These are phyloP conservation scores for Eumeta japonica DNA, from an alignment of 1,140 invertebrate genomes.

Conservation along the genomic window DNA sequence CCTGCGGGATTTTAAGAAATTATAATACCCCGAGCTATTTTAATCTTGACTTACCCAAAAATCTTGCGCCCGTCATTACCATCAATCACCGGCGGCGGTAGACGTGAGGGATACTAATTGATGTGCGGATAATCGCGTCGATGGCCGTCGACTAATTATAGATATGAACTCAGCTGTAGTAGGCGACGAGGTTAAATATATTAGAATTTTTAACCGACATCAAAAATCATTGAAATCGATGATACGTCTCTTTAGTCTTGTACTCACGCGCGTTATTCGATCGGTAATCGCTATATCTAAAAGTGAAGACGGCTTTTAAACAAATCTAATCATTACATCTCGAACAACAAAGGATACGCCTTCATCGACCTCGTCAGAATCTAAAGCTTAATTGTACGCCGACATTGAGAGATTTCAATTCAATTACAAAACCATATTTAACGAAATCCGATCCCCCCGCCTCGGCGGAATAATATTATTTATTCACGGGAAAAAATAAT, in stretches of 20 bases:
- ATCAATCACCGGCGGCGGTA: conserved; percentile 52
- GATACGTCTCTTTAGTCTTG: no score
- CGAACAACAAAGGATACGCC: conserved; percentile 47
- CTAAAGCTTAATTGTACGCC: conserved; percentile 55
- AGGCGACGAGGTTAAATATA: background rate
- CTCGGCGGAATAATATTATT: conserved; percentile 55
- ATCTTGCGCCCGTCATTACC: conserved; percentile 50
- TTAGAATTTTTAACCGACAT: no score
- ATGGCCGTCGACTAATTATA: background rate
- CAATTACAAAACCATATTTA: conserved; percentile 59
- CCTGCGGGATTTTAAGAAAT: conserved; percentile 18
- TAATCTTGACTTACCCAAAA: conserved; percentile 57
- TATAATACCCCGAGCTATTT: conserved; percentile 52
- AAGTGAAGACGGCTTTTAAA: no score
- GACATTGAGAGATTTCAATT: conserved; percentile 59
- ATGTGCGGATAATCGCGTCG: background rate
- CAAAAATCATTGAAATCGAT: no score
- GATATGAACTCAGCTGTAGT: background rate
- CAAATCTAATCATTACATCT: conserved; percentile 25
- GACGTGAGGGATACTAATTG: conserved; percentile 27
- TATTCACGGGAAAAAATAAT: conserved; percentile 56
- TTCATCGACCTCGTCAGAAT: conserved; percentile 41
- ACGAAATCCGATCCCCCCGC: conserved; percentile 57
- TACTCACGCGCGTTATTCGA: no score
- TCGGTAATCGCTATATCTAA: no score